These are phyloP conservation scores for Autographa pulchrina DNA, from an alignment of 2,888 invertebrate genomes.

Conservation along the genomic window DNA sequence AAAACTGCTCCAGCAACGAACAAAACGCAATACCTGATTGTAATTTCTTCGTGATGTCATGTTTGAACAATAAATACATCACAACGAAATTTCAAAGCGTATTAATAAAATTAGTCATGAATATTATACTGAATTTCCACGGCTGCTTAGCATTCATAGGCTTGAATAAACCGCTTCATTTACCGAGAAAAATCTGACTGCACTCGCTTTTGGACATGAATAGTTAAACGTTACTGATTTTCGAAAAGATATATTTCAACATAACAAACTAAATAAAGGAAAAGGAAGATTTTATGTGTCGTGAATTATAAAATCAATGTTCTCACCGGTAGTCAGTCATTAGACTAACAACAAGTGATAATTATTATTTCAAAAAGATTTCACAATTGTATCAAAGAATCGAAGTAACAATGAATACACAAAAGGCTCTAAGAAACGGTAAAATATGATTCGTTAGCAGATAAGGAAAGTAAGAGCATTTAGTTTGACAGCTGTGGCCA, in stretches of 20 bases:
- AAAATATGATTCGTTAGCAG: conserved; percentile 77
- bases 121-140: conserved; percentile 58
- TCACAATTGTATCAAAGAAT: conserved; percentile 71
- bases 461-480: conserved; percentile 84
- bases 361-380: conserved; percentile 71
- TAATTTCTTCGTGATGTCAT: conserved; percentile 53
- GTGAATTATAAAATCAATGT: conserved; percentile 59
- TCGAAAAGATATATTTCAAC: conserved; percentile 41
- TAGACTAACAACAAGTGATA: conserved; percentile 66
- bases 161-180: conserved; percentile 69
- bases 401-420: conserved; percentile 71
- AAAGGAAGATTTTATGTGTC: conserved; percentile 40
- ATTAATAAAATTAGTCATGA: conserved; percentile 40
- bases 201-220: neutral
- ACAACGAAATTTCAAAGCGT: conserved; percentile 30
- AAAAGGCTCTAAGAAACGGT: conserved; percentile 66
- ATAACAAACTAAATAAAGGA: conserved; percentile 12
- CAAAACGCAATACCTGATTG: conserved; percentile 53
- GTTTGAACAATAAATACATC: conserved; percentile 48
- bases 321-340: conserved; percentile 55
- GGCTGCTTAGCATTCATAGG: conserved; percentile 72
- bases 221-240: neutral
- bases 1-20: conserved; percentile 15
- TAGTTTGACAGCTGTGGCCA: conserved; percentile 83
- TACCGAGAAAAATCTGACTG: conserved; percentile 50